Percentiles rank a stretch among this genome's conserved stretches.
phyloP scores from a whole-genome alignment of 2,113 vertebrate species.

The Microtus oregoni region DNA sequence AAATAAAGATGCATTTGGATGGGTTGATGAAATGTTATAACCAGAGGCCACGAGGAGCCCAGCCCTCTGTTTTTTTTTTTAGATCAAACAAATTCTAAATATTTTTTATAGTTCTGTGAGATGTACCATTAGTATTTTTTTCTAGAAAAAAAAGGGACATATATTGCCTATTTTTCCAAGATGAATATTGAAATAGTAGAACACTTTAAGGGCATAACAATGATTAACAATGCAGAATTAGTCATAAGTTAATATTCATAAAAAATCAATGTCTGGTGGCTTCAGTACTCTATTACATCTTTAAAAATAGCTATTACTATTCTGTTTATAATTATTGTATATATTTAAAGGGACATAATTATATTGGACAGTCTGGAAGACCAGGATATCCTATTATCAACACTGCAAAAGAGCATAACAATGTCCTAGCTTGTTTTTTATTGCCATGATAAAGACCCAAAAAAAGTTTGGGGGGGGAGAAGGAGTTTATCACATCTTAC shows the following conservation, averaged over 20 bases:
- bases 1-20: background rate
- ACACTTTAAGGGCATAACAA: background rate
- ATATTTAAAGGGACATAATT: background rate
- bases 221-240: background rate
- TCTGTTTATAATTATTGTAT: background rate
- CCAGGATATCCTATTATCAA: background rate
- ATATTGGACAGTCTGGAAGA: background rate
- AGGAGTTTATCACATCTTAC: background rate
- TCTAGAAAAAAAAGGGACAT: background rate
- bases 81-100: background rate
- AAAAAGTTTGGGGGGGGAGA: accelerated
- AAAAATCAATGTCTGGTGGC: background rate
- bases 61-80: background rate
- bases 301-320: background rate
- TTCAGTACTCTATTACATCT: background rate
- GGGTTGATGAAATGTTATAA: background rate
- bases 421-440: background rate
- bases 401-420: background rate
- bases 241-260: background rate
- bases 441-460: background rate
- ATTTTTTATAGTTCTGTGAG: background rate
- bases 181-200: background rate
- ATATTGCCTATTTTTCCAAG: background rate
- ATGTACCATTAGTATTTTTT: background rate
- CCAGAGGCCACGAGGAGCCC: background rate